Evolutionary conservation across 2,888 invertebrate genomes (phyloP), one percentile per base, ranked within the genome.

Genomic region (Tineola bisselliella): DNA sequence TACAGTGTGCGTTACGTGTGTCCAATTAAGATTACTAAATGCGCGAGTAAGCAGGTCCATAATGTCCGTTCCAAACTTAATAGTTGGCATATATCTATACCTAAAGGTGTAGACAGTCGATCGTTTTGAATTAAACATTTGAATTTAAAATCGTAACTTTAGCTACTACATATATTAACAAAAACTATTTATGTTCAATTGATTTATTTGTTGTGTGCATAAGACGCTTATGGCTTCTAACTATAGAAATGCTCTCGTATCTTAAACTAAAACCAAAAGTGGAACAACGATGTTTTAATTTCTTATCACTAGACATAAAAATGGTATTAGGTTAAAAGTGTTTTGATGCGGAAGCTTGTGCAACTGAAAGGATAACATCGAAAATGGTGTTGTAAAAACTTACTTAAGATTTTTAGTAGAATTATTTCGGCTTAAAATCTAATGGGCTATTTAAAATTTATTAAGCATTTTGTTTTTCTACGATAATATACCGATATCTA

Each of bases 241-340:
- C n/a, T 33, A 8, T 58, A 58, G 31, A 31, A 33, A 13, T 33
- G 15, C 15, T 33, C 25, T 17, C 33, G 58, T 33, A 58, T 58
- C 33, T 25, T 25, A 25, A 25, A 25, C 4, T 58, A 25, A 10
- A 33, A 58, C 18, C 48, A 17, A 58, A 58, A 33, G 31, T 58
- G 17, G 58, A 58, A 33, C 58, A 58, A 58, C 15, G 33, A 58
- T 58, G 58, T 58, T 58, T 58, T 58, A 58, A 58, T 58, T 33
- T 58, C 58, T 58, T 58, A 58, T 58, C 58, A 33, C 25, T 25
- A 54, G 25, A 54, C 19, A 54, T 54, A 54, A 54, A 54, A 54
- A 25, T n/a, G 15, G 19, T 25, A 54, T 54, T 19, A 18, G 54
- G 58, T 58, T 33, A 33, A 58, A 58, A 31, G 13, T 58, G 58